Evolutionary conservation across 1,140 invertebrate genomes (phyloP).

Genomic region (Brevipalpus yothersi): DNA sequence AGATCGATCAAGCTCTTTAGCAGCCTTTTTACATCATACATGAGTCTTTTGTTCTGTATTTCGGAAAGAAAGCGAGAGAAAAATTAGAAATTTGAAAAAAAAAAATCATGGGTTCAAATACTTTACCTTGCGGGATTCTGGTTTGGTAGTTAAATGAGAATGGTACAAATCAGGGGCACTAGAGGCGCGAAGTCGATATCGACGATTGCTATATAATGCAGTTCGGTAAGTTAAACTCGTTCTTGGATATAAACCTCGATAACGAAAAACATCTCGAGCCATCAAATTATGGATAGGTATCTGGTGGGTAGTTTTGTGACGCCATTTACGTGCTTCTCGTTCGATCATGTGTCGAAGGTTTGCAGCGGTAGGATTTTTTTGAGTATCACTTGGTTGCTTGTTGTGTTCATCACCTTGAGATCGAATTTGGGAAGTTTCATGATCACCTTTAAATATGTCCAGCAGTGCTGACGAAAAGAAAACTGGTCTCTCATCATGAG

Average conservation of each 20-base stretch:
- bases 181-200: slow-evolving; percentile 53
- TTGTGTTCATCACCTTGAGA: no score
- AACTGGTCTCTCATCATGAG: not conserved
- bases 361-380: no score
- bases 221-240: slow-evolving; percentile 42
- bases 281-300: no score
- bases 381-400: no score
- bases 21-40: slow-evolving; percentile 39
- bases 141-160: slow-evolving; percentile 59
- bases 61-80: not conserved
- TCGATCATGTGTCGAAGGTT: no score
- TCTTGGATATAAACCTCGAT: slow-evolving; percentile 11
- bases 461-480: not conserved
- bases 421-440: no score
- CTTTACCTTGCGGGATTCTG: not conserved
- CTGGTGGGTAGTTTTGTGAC: no score
- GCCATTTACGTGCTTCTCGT: no score
- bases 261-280: no score
- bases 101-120: not conserved
- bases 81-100: no score
- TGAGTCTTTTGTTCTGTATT: not conserved
- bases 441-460: not conserved
- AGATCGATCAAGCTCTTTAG: slow-evolving; percentile 49
- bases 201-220: slow-evolving; percentile 39
- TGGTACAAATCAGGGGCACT: slow-evolving; percentile 71